Evolutionary conservation across 2,888 invertebrate genomes (phyloP).

Genomic region (Entomobrya proxima): DNA sequence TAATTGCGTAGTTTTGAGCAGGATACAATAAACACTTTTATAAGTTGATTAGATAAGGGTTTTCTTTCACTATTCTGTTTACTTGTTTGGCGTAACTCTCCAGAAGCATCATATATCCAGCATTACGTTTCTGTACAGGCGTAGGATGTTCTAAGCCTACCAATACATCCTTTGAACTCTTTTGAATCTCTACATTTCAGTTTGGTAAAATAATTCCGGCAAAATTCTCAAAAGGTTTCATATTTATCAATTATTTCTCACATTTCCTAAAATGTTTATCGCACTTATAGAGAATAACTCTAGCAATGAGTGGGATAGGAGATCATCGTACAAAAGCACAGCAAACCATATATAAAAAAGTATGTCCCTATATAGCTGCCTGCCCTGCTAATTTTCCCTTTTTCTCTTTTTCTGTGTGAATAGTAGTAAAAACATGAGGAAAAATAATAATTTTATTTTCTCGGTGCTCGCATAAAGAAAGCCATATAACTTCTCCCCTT

Average conservation of each 20-base stretch:
- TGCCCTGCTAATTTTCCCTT: too few species aligned
- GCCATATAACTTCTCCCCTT: neutral
- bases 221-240: neutral
- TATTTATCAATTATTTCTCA: conserved; percentile 15
- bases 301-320: neutral
- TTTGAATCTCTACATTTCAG: neutral
- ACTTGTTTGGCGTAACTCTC: neutral
- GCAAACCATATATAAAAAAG: neutral
- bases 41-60: conserved; percentile 1
- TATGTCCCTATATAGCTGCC: too few species aligned
- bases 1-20: neutral
- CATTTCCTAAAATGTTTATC: conserved; percentile 5
- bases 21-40: conserved; percentile 16
- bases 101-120: too few species aligned
- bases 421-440: neutral
- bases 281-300: neutral
- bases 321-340: neutral
- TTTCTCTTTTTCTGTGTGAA: neutral
- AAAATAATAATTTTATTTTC: neutral
- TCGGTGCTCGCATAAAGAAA: neutral
- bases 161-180: neutral
- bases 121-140: too few species aligned
- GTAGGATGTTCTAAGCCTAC: neutral
- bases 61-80: neutral
- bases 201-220: neutral